Percentiles rank a stretch among this genome's conserved stretches.
Evolutionary conservation across 2,888 invertebrate genomes (phyloP).

Genomic region (Drosophila nr. medialis): DNA sequence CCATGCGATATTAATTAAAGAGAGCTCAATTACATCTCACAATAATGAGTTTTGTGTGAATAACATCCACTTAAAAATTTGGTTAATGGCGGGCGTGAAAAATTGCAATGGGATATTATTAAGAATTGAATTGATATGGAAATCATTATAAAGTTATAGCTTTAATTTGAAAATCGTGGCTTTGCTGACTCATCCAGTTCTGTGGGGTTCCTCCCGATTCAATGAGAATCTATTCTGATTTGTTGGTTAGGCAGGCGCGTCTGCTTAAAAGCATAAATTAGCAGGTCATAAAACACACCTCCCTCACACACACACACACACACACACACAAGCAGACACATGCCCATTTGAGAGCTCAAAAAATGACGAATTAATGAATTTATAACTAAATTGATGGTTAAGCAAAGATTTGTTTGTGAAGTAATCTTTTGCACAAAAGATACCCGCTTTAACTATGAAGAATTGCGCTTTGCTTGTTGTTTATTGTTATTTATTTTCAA

Average conservation of each 20-base stretch:
- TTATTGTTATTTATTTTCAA: conserved; percentile 44
- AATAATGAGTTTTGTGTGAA: not conserved
- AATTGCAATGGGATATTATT: not conserved
- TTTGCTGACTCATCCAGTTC: conserved; percentile 10
- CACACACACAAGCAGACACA: not conserved
- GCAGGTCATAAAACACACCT: conserved; percentile 46
- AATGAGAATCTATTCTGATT: conserved; percentile 29
- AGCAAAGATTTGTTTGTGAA: conserved; percentile 2
- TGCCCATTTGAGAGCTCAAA: conserved; percentile 3
- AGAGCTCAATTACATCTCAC: not conserved
- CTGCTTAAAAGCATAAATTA: conserved; percentile 40
- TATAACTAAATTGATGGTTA: conserved; percentile 52
- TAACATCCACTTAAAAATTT: not conserved
- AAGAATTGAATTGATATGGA: not conserved
- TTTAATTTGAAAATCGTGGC: not conserved
- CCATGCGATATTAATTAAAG: not conserved
- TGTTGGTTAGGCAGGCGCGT: conserved; percentile 27
- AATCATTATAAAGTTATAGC: not conserved
- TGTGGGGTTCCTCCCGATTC: conserved; percentile 9
- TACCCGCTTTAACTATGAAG: conserved; percentile 35
- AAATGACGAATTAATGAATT: conserved; percentile 64
- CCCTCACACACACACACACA: conserved; percentile 19
- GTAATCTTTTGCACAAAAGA: conserved; percentile 35
- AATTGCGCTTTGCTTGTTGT: conserved; percentile 27
- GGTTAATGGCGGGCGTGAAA: not conserved